Evolutionary conservation across 2,113 vertebrate genomes (phyloP).

Genomic region (Coreoperca whiteheadi): DNA sequence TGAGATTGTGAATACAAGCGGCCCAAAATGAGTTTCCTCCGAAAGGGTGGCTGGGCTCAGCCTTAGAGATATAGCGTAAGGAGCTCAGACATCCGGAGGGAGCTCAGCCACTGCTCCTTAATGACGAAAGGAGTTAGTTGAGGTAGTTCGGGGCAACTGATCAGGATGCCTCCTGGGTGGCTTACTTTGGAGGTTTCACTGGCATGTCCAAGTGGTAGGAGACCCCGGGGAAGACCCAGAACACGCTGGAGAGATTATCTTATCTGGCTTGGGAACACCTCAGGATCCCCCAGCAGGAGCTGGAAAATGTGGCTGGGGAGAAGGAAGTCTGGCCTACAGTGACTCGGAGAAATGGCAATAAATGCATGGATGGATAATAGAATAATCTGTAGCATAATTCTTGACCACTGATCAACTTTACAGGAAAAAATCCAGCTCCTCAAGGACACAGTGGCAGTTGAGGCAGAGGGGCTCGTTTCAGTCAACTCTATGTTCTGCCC

Average conservation of each 20-base stretch:
- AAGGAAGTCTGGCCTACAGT: background rate
- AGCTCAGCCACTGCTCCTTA: background rate
- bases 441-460: constrained; percentile 3
- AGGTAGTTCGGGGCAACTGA: background rate
- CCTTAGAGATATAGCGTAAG: background rate
- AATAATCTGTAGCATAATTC: background rate
- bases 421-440: background rate
- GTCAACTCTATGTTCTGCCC: constrained; percentile 1
- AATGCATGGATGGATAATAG: background rate
- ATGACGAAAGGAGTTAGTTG: background rate
- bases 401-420: background rate
- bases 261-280: background rate
- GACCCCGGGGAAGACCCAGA: background rate
- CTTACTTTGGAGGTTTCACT: background rate
- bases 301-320: background rate
- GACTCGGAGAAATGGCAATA: background rate
- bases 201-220: background rate
- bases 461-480: background rate
- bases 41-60: background rate
- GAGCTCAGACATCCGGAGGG: background rate
- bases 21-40: background rate
- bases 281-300: background rate
- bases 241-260: background rate
- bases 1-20: background rate
- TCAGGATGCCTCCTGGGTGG: background rate